A percentile compares a stretch with the other conserved stretches of the same genome.
Conservation (phyloP, 2,797 vertebrate species). For the Coendou prehensilis region DNA sequence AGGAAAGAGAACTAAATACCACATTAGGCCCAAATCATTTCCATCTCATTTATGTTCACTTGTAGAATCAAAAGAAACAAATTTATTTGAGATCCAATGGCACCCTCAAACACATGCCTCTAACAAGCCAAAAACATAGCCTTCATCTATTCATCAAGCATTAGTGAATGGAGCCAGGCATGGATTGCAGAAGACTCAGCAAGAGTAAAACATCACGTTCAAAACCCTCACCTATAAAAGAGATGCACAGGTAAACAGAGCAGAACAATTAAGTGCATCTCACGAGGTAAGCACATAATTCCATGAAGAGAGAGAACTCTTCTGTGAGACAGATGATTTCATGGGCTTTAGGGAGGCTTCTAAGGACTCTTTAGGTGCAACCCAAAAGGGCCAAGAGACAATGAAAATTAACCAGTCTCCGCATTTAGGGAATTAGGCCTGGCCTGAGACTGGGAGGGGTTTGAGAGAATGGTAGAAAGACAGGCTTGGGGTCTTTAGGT, state of each 20-base stretch:
- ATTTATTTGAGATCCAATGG: background rate
- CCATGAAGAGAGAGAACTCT: background rate
- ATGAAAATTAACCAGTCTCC: background rate
- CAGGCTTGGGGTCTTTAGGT: background rate
- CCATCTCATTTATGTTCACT: background rate
- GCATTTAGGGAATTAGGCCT: background rate
- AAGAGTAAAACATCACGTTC: background rate
- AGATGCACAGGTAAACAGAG: background rate
- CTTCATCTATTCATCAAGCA: background rate
- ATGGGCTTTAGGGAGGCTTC: background rate
- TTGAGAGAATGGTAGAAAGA: background rate
- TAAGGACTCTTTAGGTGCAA: background rate
- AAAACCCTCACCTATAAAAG: background rate
- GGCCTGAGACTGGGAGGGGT: background rate
- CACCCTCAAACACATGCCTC: background rate
- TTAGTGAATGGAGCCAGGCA: background rate
- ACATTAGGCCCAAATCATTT: background rate
- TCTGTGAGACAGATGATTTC: background rate
- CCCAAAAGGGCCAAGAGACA: background rate
- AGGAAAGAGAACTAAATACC: background rate
- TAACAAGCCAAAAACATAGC: background rate
- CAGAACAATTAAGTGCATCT: background rate
- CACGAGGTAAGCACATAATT: background rate
- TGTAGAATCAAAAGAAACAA: constrained; percentile 40
- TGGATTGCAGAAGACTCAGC: background rate